Percentiles rank a stretch among this genome's conserved stretches.
These are phyloP conservation scores for Chinchilla lanigera DNA, from an alignment of 2,113 vertebrate genomes.

Conservation along the genomic window DNA sequence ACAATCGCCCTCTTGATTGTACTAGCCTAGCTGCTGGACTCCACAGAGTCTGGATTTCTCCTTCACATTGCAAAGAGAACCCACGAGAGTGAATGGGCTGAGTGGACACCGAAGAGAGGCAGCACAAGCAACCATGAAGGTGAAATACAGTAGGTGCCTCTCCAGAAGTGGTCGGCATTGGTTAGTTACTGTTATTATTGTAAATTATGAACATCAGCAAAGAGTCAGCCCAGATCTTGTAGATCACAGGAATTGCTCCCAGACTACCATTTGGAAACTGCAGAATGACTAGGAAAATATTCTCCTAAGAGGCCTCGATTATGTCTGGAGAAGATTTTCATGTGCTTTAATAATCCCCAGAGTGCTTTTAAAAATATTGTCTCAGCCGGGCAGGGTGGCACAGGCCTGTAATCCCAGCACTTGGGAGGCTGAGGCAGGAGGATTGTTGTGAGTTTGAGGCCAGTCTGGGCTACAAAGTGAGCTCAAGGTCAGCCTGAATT, in stretches of 20 bases:
- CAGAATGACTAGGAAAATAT: neutral
- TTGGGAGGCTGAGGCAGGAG: too few species aligned
- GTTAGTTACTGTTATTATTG: neutral
- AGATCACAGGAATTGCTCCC: neutral
- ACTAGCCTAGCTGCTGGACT: neutral
- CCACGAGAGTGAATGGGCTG: neutral
- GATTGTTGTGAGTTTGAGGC: too few species aligned
- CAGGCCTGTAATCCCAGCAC: too few species aligned
- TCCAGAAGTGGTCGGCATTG: neutral
- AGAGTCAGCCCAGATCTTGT: neutral
- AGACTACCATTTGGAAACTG: neutral
- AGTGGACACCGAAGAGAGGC: neutral
- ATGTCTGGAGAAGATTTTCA: neutral
- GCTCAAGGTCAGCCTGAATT: too few species aligned
- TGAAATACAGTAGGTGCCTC: neutral
- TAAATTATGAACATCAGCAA: neutral
- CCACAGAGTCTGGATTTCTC: neutral
- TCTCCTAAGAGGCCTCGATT: neutral
- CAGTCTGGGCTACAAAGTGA: too few species aligned
- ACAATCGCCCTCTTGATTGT: neutral
- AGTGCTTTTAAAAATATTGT: constrained; percentile 14
- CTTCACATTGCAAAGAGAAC: neutral
- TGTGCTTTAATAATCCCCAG: neutral
- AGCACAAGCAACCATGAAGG: neutral
- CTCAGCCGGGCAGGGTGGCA: too few species aligned